Conservation (phyloP, 2,797 vertebrate species). For the Protosalanx chinensis region DNA sequence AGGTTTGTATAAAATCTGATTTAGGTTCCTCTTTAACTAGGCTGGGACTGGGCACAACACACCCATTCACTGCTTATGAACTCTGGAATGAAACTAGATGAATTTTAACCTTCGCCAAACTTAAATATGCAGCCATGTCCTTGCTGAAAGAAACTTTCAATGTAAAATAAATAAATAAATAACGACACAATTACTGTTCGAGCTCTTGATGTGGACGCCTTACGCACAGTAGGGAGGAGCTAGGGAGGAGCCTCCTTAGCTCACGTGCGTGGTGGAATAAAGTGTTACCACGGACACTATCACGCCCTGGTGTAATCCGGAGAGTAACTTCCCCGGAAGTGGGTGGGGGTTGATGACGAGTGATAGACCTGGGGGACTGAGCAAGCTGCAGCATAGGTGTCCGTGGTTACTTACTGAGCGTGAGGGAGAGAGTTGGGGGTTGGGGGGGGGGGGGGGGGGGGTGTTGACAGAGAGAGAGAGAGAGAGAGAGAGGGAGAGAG, state of each 20-base stretch:
- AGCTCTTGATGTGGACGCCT: background rate
- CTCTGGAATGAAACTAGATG: no score
- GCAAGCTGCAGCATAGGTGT: background rate
- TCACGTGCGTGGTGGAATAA: slow-evolving; percentile 43
- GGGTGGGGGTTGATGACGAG: slow-evolving; percentile 34
- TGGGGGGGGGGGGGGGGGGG: slow-evolving; percentile 30
- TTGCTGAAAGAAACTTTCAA: no score
- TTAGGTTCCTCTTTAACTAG: no score
- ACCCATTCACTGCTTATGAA: no score
- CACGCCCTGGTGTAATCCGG: slow-evolving; percentile 56
- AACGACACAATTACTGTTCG: background rate
- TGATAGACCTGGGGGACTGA: slow-evolving; percentile 3
- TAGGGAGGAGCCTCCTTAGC: slow-evolving; percentile 28
- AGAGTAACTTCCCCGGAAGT: slow-evolving; percentile 24
- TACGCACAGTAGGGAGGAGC: slow-evolving; percentile 38
- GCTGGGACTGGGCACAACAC: no score
- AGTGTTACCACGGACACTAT: slow-evolving; percentile 35
- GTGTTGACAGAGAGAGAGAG: slow-evolving; percentile 17
- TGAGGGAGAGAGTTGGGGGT: slow-evolving; percentile 22
- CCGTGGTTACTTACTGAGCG: slow-evolving; percentile 43
- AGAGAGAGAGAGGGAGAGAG: slow-evolving; percentile 17
- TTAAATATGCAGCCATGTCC: slow-evolving; percentile 15
- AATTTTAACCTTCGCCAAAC: no score
- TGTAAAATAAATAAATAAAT: no score
- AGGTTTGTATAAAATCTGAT: no score